These are phyloP conservation scores for Scolopax mira DNA, from an alignment of 2,113 vertebrate genomes.

Conservation along the genomic window DNA sequence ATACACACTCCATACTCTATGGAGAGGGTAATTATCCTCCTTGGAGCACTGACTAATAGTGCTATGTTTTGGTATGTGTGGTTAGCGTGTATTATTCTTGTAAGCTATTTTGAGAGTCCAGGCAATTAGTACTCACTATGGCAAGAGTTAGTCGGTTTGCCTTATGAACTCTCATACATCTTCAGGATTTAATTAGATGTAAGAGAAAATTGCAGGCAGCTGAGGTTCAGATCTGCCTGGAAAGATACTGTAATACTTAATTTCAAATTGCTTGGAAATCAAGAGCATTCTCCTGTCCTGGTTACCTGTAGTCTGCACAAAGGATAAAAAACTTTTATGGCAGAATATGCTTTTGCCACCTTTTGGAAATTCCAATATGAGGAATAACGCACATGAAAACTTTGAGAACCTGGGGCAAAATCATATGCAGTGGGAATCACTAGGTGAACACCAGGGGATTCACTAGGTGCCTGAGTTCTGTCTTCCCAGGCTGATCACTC, in stretches of 20 bases:
- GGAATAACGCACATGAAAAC: background rate
- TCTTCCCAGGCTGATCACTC: background rate
- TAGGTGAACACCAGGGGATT: background rate
- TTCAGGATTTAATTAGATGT: background rate
- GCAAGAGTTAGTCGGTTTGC: background rate
- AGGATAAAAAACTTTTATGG: background rate
- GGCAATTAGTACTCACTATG: background rate
- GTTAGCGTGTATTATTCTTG: background rate
- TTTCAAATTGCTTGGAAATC: background rate
- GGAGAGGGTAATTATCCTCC: background rate
- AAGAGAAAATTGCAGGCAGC: background rate
- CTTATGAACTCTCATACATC: background rate
- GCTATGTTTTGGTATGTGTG: background rate
- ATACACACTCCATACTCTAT: background rate
- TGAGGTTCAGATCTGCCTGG: background rate
- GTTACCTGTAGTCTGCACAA: background rate
- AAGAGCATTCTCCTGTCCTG: background rate
- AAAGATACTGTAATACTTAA: background rate
- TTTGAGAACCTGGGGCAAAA: background rate
- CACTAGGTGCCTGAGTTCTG: background rate
- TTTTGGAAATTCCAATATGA: background rate
- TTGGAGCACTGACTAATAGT: constrained; percentile 9
- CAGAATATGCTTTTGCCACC: background rate
- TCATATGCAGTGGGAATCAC: background rate
- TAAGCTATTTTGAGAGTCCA: background rate